Conservation (phyloP, 2,797 vertebrate genomes). For the Phrynocephalus guinanensis region DNA sequence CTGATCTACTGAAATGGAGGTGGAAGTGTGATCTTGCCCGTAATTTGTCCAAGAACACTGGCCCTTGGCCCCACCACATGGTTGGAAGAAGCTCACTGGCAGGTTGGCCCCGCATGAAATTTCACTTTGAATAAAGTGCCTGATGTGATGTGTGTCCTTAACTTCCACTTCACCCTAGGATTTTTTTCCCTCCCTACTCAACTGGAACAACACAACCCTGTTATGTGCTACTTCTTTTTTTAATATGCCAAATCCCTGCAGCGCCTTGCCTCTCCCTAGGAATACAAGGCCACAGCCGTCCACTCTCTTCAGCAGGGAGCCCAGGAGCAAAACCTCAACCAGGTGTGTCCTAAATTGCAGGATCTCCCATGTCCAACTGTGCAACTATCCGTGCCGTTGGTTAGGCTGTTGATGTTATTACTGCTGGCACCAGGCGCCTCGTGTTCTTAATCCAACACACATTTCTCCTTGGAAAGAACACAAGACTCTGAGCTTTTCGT, state of each 20-base stretch:
- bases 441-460: conserved; percentile 41
- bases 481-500: neutral
- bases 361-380: conserved; percentile 9
- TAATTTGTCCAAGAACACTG: conserved; percentile 16
- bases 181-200: neutral
- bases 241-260: conserved; percentile 28
- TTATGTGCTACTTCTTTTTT: conserved; percentile 1
- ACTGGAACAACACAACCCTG: conserved; percentile 2
- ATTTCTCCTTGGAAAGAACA: conserved; percentile 34
- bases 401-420: conserved; percentile 8
- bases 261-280: neutral
- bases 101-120: neutral
- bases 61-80: neutral
- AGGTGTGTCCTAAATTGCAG: neutral
- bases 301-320: conserved; percentile 10
- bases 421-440: conserved; percentile 15
- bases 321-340: neutral
- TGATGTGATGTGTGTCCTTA: neutral
- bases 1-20: too few relatives aligned
- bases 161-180: conserved; percentile 2
- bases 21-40: too few relatives aligned
- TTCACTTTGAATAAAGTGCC: conserved; percentile 17
- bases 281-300: neutral
- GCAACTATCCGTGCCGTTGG: neutral
- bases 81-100: neutral